Evolutionary conservation across 1,140 invertebrate species (phyloP).

Genomic region (Pogonomyrmex barbatus): DNA sequence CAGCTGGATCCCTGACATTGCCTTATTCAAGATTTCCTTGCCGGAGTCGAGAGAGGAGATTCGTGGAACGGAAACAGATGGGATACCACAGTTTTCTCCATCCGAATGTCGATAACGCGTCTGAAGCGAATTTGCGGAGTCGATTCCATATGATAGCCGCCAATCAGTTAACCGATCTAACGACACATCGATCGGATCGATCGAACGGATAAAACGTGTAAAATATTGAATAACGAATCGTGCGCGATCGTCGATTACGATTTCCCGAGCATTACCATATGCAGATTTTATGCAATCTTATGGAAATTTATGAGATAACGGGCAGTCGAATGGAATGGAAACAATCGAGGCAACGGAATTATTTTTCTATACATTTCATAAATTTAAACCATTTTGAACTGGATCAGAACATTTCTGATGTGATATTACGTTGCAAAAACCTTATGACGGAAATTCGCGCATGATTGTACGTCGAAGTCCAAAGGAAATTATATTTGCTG

Average conservation of each 20-base stretch:
- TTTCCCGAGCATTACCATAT: constrained; percentile 13
- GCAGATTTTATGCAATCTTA: neutral
- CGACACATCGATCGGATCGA: constrained; percentile 48
- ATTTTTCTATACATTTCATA: neutral
- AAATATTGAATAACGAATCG: neutral
- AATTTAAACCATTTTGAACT: neutral
- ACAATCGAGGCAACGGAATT: neutral
- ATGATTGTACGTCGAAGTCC: neutral
- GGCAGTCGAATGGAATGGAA: neutral
- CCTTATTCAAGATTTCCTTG: constrained; percentile 20
- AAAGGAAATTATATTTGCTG: neutral
- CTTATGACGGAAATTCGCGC: neutral
- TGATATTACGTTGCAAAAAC: neutral
- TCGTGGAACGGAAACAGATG: constrained; percentile 27
- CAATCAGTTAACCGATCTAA: constrained; percentile 67
- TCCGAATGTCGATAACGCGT: constrained; percentile 29
- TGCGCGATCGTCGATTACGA: neutral
- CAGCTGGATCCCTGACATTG: constrained; percentile 18
- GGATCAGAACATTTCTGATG: neutral
- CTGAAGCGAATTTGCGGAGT: constrained; percentile 14
- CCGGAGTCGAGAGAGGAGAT: neutral
- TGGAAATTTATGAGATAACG: neutral
- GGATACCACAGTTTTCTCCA: constrained; percentile 38
- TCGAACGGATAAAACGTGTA: neutral
- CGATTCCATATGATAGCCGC: constrained; percentile 50